Base-by-base conservation (phyloP, 1,140 invertebrate genomes). In the Amyelois transitella region DNA sequence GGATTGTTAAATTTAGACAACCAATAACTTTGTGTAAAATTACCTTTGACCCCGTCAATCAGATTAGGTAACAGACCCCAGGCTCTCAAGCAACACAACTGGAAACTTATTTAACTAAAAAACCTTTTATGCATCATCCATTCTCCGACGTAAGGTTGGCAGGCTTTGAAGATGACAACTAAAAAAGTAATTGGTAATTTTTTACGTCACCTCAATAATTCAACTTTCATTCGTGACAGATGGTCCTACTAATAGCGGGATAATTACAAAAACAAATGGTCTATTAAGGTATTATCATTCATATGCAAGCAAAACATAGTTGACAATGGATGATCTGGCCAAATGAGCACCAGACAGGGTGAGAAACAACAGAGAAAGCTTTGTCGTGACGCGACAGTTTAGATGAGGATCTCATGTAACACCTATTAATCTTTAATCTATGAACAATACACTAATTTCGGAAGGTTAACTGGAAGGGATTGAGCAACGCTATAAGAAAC, bases 281-380 rank as follows among this genome's bases (percentile, higher is more conserved):
- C 3, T 52, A 19, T 52, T 25, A 43, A 8, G n/a, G 8, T 1
- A 19, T 21, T n/a, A 52, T 52, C 20, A 18, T 32, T 19, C 17
- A 51, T 6, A 17, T 44, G 17, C 19, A 53, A 44, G 38, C 17
- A 28, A 21, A 24, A 43, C 6, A 32, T 45, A 24, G 10, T 24
- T 22, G 4, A 20, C 51, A 45, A 51, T 57, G 17, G 32, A 18
- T 2, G 17, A 32, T 55, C 54, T 51, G 17, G 47, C 18, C 21
- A 19, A 21, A 19, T 21, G 38, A 22, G 43, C 17, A 50, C 25
- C 43, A 51, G 43, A 48, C 12, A 25, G 44, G 48, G 62, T 63
- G 61, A 55, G 66, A 68, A 62, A 58, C 19, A 32, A 25, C 24
- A 56, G 66, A 51, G 66, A 64, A 64, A 64, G 66, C 59, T 55